Percentiles rank a stretch among this genome's conserved stretches.
Conservation (phyloP, 2,113 vertebrate species). For the Alaudala cheleensis region DNA sequence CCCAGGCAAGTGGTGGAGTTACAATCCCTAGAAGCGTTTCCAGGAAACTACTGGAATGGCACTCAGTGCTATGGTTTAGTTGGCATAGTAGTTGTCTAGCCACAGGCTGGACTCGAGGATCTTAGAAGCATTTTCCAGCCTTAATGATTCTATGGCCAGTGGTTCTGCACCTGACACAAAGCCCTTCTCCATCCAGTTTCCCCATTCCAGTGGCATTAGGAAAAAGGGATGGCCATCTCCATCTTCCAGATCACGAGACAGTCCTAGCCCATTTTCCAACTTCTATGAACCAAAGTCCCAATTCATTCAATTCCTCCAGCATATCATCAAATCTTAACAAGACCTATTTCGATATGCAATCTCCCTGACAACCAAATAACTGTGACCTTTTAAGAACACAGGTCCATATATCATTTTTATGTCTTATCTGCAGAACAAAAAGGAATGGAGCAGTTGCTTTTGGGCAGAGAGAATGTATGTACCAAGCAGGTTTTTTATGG, state of each 20-base stretch:
- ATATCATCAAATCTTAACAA: not conserved
- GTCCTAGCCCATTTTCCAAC: not conserved
- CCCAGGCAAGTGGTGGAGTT: not conserved
- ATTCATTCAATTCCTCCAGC: not conserved
- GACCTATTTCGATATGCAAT: not conserved
- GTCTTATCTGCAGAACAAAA: slow-evolving; percentile 27
- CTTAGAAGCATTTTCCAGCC: not conserved
- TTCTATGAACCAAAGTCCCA: not conserved
- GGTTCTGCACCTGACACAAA: not conserved
- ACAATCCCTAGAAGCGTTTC: not conserved
- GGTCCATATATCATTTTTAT: slow-evolving; percentile 1
- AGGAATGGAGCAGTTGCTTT: not conserved
- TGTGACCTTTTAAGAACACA: slow-evolving; percentile 1
- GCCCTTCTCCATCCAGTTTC: not conserved
- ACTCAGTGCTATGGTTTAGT: not conserved
- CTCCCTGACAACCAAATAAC: slow-evolving; percentile 17
- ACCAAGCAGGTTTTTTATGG: not conserved
- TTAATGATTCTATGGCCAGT: fast-evolving
- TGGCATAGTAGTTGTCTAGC: not conserved
- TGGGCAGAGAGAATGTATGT: not conserved
- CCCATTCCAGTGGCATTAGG: not conserved
- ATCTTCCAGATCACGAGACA: not conserved
- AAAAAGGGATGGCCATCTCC: not conserved
- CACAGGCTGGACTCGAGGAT: not conserved
- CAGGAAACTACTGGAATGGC: not conserved